Evolutionary conservation across 2,888 invertebrate species (phyloP), one percentile per base, ranked within the genome.

Genomic region (Pammene fasciana): DNA sequence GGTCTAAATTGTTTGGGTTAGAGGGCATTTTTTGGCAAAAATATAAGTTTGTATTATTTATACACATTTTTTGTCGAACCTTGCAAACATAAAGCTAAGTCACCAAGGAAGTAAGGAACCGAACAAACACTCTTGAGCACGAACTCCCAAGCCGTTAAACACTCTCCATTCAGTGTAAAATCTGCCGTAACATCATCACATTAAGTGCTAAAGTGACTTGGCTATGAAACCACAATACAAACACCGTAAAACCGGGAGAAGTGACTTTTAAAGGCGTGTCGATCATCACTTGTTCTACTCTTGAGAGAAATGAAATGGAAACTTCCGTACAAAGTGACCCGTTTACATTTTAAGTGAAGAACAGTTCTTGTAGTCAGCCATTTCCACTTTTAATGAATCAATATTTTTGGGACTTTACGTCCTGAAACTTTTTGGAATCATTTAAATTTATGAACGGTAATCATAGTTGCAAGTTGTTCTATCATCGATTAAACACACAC

Each of bases 111-210:
- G 26, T 38, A 54, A 34, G 34, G 34, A 1, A 13, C 14, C 45
- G 59, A 54, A 38, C 14, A 55, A 65, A 48, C 54, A 60, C 65
- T 48, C 65, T 70, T 60, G 18, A 60, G 70, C 65, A 65, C 70
- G 70, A 60, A 60, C 60, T 38, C 11, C 18, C 46, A 38, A 41
- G 50, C 18, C 16, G 9, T 38, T 3, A 38, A 18, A 52, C 13
- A n/a, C n/a, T 5, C 5, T 13, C 34, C 26, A 26, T 1, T 18
- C 11, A 8, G 13, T 54, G 52, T 34, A 34, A 54, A 54, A 34
- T 54, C 34, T n/a, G n/a, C 54, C 54, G 34, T 54, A n/a, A 13
- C n/a, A 13, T n/a, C n/a, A 6, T 38, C 0, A n/a, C 16, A 9
- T 38, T 52, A 52, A 18, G 13, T 5, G n/a, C 11, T 41, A 41